Base-by-base conservation (phyloP, 2,113 vertebrate species). In the Passer montanus region DNA sequence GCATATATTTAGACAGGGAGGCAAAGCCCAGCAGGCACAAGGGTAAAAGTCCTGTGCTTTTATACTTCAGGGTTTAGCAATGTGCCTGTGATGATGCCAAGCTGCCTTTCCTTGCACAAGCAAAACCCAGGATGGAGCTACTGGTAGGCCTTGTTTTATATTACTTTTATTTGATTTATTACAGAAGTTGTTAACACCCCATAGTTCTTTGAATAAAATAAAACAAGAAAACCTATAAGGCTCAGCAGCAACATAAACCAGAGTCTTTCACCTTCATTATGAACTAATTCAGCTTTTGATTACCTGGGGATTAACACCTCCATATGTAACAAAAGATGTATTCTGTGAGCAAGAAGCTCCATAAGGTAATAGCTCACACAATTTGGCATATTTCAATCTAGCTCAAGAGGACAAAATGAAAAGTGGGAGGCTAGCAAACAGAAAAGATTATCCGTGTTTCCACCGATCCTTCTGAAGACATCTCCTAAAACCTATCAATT, bases 131-230 rank as follows among this genome's bases (percentile, higher is more conserved):
- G 78, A 90, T 70, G 77, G 73, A 85, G 87, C 87, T 91, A 55
- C 90, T 77, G 58, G 84, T 97, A 84, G 89, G 81, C 95, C 81
- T 92, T 95, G 72, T 28, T 91, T 96, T 96, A 90, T 91, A 72
- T 95, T 95, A 93, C 95, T 97, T 96, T 95, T 80, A 96, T 97
- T 97, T 97, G 94, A 97, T 96, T 95, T 97, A 97, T 95, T 90
- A 81, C 87, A 95, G 72, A 84, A 94, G 97, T 96, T 97, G 94
- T 97, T 98, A 97, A 97, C 96, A 97, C 95, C 79, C 95, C 44
- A 37, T 74, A 77, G 77, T 85, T 81, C 67, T 89, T 63, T 90
- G 79, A 91, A 93, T 82, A 93, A 94, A 94, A 91, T 69, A 67
- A 92, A 92, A 13, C n/a, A 93, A 94, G 72, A 91, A 95, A 90